Conservation (phyloP, 2,888 invertebrate species). For the Sesamia inferens region DNA sequence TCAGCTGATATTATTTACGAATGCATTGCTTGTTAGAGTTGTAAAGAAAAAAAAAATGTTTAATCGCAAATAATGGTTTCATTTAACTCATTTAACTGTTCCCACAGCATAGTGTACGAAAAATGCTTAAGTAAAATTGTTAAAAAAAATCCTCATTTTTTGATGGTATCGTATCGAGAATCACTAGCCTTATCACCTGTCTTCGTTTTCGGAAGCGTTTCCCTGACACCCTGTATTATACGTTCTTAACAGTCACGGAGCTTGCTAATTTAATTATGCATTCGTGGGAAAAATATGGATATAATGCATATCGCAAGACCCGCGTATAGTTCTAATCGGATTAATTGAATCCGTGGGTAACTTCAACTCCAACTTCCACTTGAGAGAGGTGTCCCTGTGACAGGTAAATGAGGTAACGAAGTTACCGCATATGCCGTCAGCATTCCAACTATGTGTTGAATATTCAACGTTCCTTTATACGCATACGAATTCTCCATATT, state of each 20-base stretch:
- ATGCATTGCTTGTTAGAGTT: no score
- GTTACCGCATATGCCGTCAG: conserved; percentile 64
- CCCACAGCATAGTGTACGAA: no score
- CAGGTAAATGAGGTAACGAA: conserved; percentile 70
- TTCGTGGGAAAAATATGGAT: conserved; percentile 16
- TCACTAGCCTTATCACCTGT: no score
- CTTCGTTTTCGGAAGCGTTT: no score
- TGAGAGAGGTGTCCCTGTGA: conserved; percentile 69
- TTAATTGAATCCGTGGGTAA: conserved; percentile 67
- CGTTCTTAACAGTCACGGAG: conserved; percentile 20
- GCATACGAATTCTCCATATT: conserved; percentile 53
- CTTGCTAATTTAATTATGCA: conserved; percentile 33
- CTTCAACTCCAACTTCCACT: conserved; percentile 62
- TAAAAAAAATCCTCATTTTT: no score
- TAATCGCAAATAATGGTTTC: no score
- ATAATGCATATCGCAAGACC: conserved; percentile 52
- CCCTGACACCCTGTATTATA: no score
- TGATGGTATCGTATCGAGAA: no score
- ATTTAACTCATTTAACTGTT: no score
- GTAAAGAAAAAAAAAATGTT: no score
- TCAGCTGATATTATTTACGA: no score
- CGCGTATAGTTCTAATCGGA: conserved; percentile 59
- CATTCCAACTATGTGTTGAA: conserved; percentile 68
- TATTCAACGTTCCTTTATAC: conserved; percentile 68
- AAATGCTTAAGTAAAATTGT: no score